Conservation (phyloP, 1,140 invertebrate genomes). For the Laupala kohalensis region DNA sequence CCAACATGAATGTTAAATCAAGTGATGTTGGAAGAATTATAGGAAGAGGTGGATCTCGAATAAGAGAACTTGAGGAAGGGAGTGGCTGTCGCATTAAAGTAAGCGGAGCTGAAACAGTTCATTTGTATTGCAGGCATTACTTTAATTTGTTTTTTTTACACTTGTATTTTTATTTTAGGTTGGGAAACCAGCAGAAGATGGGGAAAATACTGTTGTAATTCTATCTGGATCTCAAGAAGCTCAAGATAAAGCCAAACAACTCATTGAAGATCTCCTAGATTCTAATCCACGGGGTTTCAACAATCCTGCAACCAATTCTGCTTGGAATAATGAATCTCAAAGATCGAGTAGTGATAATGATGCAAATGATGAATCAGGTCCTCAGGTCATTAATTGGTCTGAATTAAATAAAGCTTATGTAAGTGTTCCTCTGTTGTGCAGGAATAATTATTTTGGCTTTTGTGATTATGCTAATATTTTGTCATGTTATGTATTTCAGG, state of each 20-base stretch:
- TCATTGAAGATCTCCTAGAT: conserved; percentile 34
- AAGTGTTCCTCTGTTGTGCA: conserved; percentile 17
- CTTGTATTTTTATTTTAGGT: not conserved
- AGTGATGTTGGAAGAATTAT: conserved; percentile 31
- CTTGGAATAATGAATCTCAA: conserved; percentile 16
- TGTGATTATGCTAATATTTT: not conserved
- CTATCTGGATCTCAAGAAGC: conserved; percentile 37
- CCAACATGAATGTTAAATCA: conserved; percentile 19
- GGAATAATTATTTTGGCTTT: not conserved
- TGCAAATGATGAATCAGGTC: conserved; percentile 13
- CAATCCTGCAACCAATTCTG: conserved; percentile 16
- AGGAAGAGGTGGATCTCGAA: conserved; percentile 58
- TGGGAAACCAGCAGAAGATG: conserved; percentile 6
- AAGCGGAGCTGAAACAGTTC: conserved; percentile 9
- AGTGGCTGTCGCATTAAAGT: conserved; percentile 42
- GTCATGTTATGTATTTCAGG: too few species aligned
- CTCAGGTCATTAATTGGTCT: conserved; percentile 28
- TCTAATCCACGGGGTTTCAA: not conserved
- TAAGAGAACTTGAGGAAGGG: conserved; percentile 52
- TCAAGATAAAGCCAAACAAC: conserved; percentile 33
- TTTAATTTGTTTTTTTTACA: not conserved
- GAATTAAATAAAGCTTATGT: conserved; percentile 23
- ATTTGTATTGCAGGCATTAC: not conserved
- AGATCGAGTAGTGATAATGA: conserved; percentile 17
- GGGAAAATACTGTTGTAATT: conserved; percentile 15